Percentiles rank a stretch among this genome's conserved stretches.
Conservation (phyloP, 2,888 invertebrate genomes). For the Spisula solida region DNA sequence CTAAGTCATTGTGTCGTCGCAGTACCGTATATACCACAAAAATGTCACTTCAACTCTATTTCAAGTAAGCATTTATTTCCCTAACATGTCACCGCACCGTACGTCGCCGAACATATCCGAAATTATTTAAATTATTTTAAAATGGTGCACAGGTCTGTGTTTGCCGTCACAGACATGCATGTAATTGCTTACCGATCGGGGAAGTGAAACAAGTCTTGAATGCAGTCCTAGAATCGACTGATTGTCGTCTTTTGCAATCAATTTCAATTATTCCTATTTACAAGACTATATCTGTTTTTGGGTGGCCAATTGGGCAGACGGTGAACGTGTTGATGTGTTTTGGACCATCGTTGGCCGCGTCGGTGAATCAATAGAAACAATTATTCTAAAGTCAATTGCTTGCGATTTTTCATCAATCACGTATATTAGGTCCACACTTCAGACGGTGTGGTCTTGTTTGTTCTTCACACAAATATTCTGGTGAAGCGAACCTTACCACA, state of each 20-base stretch:
- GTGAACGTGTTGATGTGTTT: slow-evolving; percentile 6
- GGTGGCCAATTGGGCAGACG: slow-evolving; percentile 29
- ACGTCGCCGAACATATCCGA: neutral
- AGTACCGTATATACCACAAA: slow-evolving; percentile 31
- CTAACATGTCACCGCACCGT: neutral
- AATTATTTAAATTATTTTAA: neutral
- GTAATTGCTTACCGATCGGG: neutral
- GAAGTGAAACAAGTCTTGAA: neutral
- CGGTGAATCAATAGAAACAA: slow-evolving; percentile 24
- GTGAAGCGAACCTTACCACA: slow-evolving; percentile 5
- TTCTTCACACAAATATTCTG: neutral
- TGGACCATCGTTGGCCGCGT: slow-evolving; percentile 5
- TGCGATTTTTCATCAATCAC: slow-evolving; percentile 31
- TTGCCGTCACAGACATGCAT: neutral
- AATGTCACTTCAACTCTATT: neutral
- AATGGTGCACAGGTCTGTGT: neutral
- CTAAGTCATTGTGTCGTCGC: slow-evolving; percentile 44
- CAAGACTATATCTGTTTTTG: neutral
- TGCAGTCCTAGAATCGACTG: neutral
- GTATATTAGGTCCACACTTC: slow-evolving; percentile 14
- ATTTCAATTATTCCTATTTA: slow-evolving; percentile 3
- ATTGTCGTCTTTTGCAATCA: slow-evolving; percentile 1
- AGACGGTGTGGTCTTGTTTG: slow-evolving; percentile 17
- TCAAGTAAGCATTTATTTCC: neutral
- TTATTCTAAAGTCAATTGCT: slow-evolving; percentile 23